phyloP scores from a whole-genome alignment of 2,113 vertebrate genomes.

The Calonectris borealis region DNA sequence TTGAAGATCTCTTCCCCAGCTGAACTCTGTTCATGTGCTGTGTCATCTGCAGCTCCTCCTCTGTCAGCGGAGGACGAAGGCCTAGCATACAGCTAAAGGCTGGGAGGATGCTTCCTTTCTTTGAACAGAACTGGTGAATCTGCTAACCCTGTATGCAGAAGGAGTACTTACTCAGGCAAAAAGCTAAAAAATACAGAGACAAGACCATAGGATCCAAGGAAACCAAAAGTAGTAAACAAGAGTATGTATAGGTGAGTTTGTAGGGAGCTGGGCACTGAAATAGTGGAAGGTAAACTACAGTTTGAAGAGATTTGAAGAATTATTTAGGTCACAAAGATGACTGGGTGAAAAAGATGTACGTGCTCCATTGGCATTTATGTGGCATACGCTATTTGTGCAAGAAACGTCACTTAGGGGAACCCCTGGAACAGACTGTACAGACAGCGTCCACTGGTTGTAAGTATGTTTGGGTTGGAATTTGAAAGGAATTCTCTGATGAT shows the following conservation, averaged over 20 bases:
- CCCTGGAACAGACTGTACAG: background rate
- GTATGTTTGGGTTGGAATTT: background rate
- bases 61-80: background rate
- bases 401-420: background rate
- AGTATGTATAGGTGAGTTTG: background rate
- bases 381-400: background rate
- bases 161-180: background rate
- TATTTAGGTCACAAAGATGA: background rate
- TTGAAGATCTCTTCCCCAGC: background rate
- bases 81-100: rapidly evolving
- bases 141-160: background rate
- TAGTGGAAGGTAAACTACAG: background rate
- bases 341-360: background rate
- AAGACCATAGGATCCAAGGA: background rate
- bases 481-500: background rate
- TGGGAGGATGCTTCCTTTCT: background rate
- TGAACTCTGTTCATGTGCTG: background rate
- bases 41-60: background rate
- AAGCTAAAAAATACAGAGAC: background rate
- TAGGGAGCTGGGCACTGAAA: background rate
- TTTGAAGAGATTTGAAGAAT: background rate
- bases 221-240: background rate
- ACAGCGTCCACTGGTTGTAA: background rate
- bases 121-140: background rate
- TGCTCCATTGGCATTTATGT: background rate